Conservation (phyloP, 1,140 invertebrate species). For the Popillia japonica region DNA sequence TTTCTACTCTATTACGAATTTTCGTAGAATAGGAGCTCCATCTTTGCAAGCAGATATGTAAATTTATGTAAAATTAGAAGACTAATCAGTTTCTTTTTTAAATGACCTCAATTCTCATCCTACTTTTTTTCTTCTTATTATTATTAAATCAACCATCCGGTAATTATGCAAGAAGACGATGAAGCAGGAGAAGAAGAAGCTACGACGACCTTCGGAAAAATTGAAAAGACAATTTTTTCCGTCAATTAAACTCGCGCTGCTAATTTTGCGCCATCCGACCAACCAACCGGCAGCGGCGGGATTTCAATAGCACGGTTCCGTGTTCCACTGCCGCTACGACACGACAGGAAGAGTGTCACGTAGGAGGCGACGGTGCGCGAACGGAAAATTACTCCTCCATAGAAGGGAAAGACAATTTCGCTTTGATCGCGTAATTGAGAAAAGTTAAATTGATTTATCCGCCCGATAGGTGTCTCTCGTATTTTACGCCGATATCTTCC, state of each 20-base stretch:
- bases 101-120: too few species aligned
- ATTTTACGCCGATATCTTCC: too few species aligned
- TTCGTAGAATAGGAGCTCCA: too few species aligned
- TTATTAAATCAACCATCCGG: not conserved
- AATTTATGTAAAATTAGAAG: too few species aligned
- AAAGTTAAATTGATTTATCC: conserved; percentile 34
- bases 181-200: too few species aligned
- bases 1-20: too few species aligned
- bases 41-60: too few species aligned
- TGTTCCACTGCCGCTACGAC: not conserved
- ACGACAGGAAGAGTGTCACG: not conserved
- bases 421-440: conserved; percentile 31
- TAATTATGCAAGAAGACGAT: not conserved
- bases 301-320: not conserved
- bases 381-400: conserved; percentile 11
- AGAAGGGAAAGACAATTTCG: conserved; percentile 25
- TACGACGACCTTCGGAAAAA: not conserved
- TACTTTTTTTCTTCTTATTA: not conserved
- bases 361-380: not conserved
- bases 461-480: not conserved
- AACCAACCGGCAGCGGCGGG: not conserved
- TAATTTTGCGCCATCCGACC: conserved; percentile 2
- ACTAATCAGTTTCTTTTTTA: too few species aligned
- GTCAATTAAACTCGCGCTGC: conserved; percentile 8
- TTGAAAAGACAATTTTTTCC: conserved; percentile 27